Evolutionary conservation across 2,113 vertebrate genomes (phyloP).

Genomic region (Cromileptes altivelis): DNA sequence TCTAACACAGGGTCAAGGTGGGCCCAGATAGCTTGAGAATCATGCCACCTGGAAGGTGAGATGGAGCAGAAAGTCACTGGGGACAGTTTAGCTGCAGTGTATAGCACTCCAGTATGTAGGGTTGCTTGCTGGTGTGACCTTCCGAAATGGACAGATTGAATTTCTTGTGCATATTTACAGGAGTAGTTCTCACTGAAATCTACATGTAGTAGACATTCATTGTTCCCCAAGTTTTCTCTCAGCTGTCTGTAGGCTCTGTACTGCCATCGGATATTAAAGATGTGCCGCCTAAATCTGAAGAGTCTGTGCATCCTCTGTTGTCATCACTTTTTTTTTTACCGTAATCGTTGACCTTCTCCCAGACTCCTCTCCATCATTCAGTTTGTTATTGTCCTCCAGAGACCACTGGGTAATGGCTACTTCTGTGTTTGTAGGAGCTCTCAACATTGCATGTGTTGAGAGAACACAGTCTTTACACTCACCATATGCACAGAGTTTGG

Average conservation of each 20-base stretch:
- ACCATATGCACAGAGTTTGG: slow-evolving; percentile 16
- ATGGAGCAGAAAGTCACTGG: too few species aligned
- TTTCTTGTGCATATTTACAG: too few species aligned
- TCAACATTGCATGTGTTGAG: slow-evolving; percentile 29
- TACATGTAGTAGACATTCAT: too few species aligned
- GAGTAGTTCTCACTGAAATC: too few species aligned
- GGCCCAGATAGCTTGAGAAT: too few species aligned
- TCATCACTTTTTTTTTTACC: neutral
- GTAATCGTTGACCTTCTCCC: neutral
- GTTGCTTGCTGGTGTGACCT: too few species aligned
- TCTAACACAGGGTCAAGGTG: too few species aligned
- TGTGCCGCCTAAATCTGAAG: neutral
- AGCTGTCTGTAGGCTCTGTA: neutral
- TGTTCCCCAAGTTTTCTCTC: too few species aligned
- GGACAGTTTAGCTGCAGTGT: too few species aligned
- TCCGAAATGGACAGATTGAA: too few species aligned
- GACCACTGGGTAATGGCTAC: slow-evolving; percentile 27
- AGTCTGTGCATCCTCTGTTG: neutral
- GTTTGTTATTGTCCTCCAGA: slow-evolving; percentile 20
- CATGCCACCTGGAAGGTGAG: too few species aligned
- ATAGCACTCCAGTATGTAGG: too few species aligned
- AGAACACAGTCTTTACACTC: slow-evolving; percentile 6
- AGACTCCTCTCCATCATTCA: neutral
- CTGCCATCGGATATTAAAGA: neutral
- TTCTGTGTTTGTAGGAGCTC: slow-evolving; percentile 20